Percentiles rank a stretch among this genome's conserved stretches.
Conservation (phyloP, 2,113 vertebrate species). For the Odobenus rosmarus region DNA sequence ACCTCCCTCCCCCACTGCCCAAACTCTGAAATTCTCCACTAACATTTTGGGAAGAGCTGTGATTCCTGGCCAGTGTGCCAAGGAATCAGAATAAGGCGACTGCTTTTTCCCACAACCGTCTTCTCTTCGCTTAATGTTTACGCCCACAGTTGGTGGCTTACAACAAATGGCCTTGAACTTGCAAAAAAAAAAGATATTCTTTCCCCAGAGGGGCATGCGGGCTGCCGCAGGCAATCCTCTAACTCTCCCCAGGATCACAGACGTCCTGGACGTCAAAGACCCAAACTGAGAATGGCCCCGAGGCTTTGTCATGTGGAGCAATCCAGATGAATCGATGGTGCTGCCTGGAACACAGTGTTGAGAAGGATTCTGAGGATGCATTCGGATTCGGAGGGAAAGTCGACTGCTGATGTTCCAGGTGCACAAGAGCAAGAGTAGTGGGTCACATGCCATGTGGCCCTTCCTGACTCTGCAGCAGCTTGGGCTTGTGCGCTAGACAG, state of each 20-base stretch:
- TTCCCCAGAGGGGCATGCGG: not conserved
- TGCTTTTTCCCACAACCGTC: not conserved
- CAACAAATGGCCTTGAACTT: not conserved
- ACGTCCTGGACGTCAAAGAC: not conserved
- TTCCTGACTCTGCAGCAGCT: not conserved
- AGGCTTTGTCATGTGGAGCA: not conserved
- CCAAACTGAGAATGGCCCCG: not conserved
- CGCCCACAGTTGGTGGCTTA: not conserved
- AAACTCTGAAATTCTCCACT: conserved; percentile 16
- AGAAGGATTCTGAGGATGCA: not conserved
- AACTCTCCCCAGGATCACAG: not conserved
- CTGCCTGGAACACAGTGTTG: not conserved
- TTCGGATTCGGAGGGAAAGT: not conserved
- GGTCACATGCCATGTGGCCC: accelerated
- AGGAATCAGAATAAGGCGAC: not conserved
- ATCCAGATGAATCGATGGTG: not conserved
- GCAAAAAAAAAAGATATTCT: not conserved
- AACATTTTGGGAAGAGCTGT: not conserved
- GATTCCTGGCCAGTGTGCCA: not conserved
- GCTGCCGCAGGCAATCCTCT: not conserved
- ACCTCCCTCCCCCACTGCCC: not conserved
- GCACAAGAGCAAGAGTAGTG: not conserved
- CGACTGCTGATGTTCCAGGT: not conserved
- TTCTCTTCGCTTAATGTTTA: not conserved
- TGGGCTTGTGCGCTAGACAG: not conserved